Evolutionary conservation across 2,888 invertebrate genomes (phyloP).

Genomic region (Drosophila bunnanda): DNA sequence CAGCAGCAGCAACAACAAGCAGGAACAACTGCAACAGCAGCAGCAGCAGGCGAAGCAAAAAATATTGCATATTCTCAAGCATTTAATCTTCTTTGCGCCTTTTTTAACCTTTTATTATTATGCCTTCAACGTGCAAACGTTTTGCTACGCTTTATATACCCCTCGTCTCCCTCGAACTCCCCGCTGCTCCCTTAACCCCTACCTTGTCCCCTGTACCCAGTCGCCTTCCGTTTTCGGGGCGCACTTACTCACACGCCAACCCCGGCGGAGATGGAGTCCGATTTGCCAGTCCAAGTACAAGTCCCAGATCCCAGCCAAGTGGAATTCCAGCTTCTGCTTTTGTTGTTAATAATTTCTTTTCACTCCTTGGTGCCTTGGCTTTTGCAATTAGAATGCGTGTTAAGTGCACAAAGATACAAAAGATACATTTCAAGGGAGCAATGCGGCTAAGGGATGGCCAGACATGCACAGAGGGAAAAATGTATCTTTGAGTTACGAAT

Average conservation of each 20-base stretch:
- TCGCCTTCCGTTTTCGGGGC: conserved; percentile 71
- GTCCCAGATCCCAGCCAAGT: conserved; percentile 45
- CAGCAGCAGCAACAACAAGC: conserved; percentile 25
- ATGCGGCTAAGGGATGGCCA: conserved; percentile 22
- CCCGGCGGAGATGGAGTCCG: conserved; percentile 25
- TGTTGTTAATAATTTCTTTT: conserved; percentile 81
- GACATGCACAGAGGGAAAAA: conserved; percentile 4
- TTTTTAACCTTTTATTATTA: conserved; percentile 81
- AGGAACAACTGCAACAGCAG: conserved; percentile 25
- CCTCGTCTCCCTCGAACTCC: not conserved
- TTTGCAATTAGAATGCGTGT: conserved; percentile 84
- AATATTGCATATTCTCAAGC: conserved; percentile 81
- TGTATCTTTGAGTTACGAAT: not conserved
- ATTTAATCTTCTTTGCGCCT: conserved; percentile 82
- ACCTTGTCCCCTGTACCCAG: conserved; percentile 17
- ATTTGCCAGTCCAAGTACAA: conserved; percentile 22
- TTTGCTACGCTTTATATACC: conserved; percentile 76
- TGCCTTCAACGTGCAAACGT: conserved; percentile 81
- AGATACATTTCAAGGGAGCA: conserved; percentile 54
- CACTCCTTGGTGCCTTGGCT: conserved; percentile 66
- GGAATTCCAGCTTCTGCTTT: conserved; percentile 62
- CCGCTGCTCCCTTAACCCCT: conserved; percentile 11
- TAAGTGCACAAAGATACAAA: conserved; percentile 72
- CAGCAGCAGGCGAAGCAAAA: conserved; percentile 53
- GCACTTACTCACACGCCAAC: conserved; percentile 79